Evolutionary conservation across 1,140 invertebrate genomes (phyloP), one percentile per base, ranked within the genome.

Genomic region (Drosophila obscura): DNA sequence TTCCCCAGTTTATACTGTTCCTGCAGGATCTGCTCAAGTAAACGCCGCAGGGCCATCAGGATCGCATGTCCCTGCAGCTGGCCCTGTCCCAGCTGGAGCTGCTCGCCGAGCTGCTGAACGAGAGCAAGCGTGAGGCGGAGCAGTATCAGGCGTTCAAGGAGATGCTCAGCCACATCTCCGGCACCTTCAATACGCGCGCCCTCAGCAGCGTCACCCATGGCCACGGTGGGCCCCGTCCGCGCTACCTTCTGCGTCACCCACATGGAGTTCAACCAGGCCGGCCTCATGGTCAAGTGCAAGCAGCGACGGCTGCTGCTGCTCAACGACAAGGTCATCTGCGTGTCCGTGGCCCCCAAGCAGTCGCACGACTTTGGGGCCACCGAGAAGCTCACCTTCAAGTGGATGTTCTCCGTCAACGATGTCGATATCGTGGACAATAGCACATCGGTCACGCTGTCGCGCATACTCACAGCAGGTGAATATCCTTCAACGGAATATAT

Each of bases 1-100:
- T 99, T 93, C 98, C 98, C 48, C 98, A 99, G 92, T 99, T 99
- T 89, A 99, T 99, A 81, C 94, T 99, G 88, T 96, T 99, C 87
- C 93, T 99, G 75, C 97, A 99, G 97, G 98, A 99, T 93, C 94
- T 99, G 80, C 93, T 99, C 73, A 99, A 99, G 92, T 96, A 98
- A 91, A 99, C 97, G 28, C 97, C 97, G 1, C 96, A 96, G 80
- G 97, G 97, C 45, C 98, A 99, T 91, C 96, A 96, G 74, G 98
- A 99, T 92, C 94, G 98, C 50, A 97, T 98, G 94, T 96, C 96
- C 0, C 93, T 99, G 45, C 98, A 99, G 92, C 93, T 98, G 81
- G 98, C 98, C 11, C 93, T 99, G 46, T 99, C 97, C 9, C 96
- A 98, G 92, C 93, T 99, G 39, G 98, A 99, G 93, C 97, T 97